Base-by-base conservation (phyloP, 92 coral and sea anemone species). In the Muricea muricata region DNA sequence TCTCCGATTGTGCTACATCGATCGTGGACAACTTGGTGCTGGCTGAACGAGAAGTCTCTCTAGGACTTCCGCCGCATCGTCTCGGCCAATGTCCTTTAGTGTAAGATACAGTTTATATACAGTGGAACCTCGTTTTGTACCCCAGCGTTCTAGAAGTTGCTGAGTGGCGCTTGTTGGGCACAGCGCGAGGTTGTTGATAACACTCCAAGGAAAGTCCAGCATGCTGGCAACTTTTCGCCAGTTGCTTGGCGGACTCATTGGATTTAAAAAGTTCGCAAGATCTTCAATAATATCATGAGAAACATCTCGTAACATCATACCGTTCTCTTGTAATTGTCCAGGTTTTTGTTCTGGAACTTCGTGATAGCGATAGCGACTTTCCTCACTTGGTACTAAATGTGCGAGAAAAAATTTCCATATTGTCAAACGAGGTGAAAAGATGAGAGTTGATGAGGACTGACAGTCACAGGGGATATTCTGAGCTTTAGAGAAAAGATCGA, bases 121-220 rank as follows among this genome's bases (percentile, higher is more conserved):
- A 12, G 70, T 78, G 1, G 83, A n/a, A 13, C 58, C 83, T 18
- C 71, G 39, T 23, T 78, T 78, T 24, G 83, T 78, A 8, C 83
- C 83, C 83, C 83, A 78, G 29, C 83, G 83, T 58, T 56, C 54
- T 26, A 78, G 55, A 41, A 78, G 50, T n/a, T 78, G 54, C 54
- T 78, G 83, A 9, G 83, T 78, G 9, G 83, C 83, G 1, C 23
- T 32, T 29, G 83, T 78, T 20, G 83, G 83, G 14, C 25, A 14
- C 30, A 78, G 70, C 13, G 48, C 70, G 35, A 78, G 41, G 21
- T 78, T 78, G 24, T 37, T 78, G 8, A 78, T 78, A 42, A 57
- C 31, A 24, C 12, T 40, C 83, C 83, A 78, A 7, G 46, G 39
- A 23, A 55, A 78, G 15, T 63, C 71, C 52, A 78, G 17, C 70